Evolutionary conservation across 2,888 invertebrate genomes (phyloP).

Genomic region (Drosophila meridiana): DNA sequence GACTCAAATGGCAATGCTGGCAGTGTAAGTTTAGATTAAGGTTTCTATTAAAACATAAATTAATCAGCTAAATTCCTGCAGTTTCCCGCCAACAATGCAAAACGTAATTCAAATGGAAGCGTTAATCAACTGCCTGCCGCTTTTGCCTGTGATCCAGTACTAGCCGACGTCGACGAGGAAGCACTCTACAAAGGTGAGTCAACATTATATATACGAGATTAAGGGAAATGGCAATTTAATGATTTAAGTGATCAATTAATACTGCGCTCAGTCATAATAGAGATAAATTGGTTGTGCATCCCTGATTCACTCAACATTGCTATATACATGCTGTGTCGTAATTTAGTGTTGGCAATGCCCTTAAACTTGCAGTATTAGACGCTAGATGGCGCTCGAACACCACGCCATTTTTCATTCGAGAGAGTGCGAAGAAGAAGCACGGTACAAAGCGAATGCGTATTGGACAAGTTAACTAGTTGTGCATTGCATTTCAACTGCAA

Average conservation of each 20-base stretch:
- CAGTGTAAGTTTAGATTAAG: slow-evolving; percentile 60
- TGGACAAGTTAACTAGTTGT: slow-evolving; percentile 32
- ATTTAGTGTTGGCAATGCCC: slow-evolving; percentile 60
- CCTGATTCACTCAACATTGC: slow-evolving; percentile 32
- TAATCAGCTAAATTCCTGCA: slow-evolving; percentile 4
- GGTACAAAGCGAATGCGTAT: slow-evolving; percentile 16
- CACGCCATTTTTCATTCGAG: slow-evolving; percentile 65
- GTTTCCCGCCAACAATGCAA: slow-evolving; percentile 45
- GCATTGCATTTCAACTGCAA: slow-evolving; percentile 24
- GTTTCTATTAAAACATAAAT: no score
- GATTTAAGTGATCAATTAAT: slow-evolving; percentile 4
- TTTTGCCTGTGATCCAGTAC: slow-evolving; percentile 81
- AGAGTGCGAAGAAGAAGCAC: slow-evolving; percentile 31
- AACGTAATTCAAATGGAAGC: slow-evolving; percentile 54
- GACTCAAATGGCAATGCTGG: slow-evolving; percentile 71
- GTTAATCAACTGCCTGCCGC: slow-evolving; percentile 61
- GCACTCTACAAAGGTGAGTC: slow-evolving; percentile 79
- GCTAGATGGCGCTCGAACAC: slow-evolving; percentile 45
- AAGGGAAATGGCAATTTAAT: neutral
- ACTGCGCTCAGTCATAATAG: neutral
- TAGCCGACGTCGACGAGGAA: slow-evolving; percentile 81
- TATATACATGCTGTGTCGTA: slow-evolving; percentile 27
- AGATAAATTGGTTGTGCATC: slow-evolving; percentile 23
- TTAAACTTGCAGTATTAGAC: neutral
- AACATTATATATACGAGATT: neutral